Percentiles rank a stretch among this genome's conserved stretches.
Evolutionary conservation across 2,888 invertebrate genomes (phyloP).

Genomic region (Euphydryas editha): DNA sequence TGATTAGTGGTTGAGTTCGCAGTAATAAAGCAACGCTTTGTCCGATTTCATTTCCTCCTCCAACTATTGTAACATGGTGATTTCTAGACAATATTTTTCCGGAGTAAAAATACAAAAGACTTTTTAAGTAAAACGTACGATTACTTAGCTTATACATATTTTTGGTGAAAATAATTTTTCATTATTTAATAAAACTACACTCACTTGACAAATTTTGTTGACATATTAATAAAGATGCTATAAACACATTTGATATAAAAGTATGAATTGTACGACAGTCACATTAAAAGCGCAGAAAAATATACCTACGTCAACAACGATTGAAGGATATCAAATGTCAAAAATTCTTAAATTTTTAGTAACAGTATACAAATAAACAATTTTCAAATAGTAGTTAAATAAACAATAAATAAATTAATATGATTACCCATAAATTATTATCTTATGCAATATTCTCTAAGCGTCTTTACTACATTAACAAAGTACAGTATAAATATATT

Average conservation of each 20-base stretch:
- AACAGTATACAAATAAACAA: too few species aligned
- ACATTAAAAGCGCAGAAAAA: background rate
- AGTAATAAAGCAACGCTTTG: constrained; percentile 83
- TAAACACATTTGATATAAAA: background rate
- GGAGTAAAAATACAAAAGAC: constrained; percentile 33
- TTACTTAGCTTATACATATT: background rate
- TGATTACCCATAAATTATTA: constrained; percentile 5
- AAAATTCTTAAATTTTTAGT: too few species aligned
- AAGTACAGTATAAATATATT: constrained; percentile 45
- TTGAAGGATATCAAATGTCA: too few species aligned
- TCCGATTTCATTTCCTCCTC: constrained; percentile 77
- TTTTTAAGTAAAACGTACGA: constrained; percentile 36
- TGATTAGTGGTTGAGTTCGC: constrained; percentile 82
- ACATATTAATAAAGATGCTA: background rate
- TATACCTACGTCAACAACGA: background rate
- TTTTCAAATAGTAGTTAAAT: background rate
- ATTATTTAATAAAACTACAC: background rate
- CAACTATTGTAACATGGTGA: constrained; percentile 68
- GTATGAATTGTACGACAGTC: too few species aligned
- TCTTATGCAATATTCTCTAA: constrained; percentile 8
- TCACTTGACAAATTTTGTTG: constrained; percentile 2
- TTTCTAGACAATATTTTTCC: constrained; percentile 44
- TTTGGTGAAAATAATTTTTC: background rate
- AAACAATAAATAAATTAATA: background rate
- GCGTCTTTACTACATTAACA: constrained; percentile 6